Conservation (phyloP, 2,888 invertebrate species). For the Melieria crassipennis region DNA sequence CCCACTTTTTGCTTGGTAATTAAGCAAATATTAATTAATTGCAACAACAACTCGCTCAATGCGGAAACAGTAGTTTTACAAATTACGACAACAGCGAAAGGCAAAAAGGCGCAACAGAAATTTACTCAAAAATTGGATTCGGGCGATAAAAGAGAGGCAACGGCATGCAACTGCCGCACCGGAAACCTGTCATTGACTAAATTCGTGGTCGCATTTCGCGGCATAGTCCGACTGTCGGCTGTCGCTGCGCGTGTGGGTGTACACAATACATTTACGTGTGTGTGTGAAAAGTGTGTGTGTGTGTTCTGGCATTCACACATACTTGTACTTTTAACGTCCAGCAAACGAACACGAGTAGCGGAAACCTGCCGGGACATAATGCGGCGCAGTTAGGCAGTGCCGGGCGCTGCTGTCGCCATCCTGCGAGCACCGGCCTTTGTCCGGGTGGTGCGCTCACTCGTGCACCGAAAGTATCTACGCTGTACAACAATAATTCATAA, state of each 20-base stretch:
- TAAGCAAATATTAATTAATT: too few relatives aligned
- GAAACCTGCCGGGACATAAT: conserved; percentile 25
- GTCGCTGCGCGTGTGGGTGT: too few relatives aligned
- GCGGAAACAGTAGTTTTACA: conserved; percentile 6
- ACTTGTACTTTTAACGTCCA: not conserved
- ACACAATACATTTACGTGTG: not conserved
- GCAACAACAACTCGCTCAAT: too few relatives aligned
- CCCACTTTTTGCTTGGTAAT: too few relatives aligned
- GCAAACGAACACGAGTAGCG: conserved; percentile 5
- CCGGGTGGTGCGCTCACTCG: conserved; percentile 4
- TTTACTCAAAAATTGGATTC: too few relatives aligned
- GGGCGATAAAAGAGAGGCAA: conserved; percentile 23
- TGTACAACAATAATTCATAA: conserved; percentile 32
- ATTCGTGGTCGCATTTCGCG: conserved; percentile 33
- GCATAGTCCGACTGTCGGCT: not conserved
- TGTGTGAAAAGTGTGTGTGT: not conserved
- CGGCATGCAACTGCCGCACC: conserved; percentile 22
- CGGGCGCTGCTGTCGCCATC: not conserved
- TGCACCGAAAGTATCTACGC: conserved; percentile 4
- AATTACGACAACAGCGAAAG: conserved; percentile 37
- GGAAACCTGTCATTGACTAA: conserved; percentile 45
- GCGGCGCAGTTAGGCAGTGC: conserved; percentile 21
- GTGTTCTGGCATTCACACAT: not conserved
- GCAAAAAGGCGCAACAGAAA: too few relatives aligned
- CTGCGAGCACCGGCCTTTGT: not conserved